These are phyloP conservation scores for Labrus mixtus DNA, from an alignment of 2,113 vertebrate species.

Conservation along the genomic window DNA sequence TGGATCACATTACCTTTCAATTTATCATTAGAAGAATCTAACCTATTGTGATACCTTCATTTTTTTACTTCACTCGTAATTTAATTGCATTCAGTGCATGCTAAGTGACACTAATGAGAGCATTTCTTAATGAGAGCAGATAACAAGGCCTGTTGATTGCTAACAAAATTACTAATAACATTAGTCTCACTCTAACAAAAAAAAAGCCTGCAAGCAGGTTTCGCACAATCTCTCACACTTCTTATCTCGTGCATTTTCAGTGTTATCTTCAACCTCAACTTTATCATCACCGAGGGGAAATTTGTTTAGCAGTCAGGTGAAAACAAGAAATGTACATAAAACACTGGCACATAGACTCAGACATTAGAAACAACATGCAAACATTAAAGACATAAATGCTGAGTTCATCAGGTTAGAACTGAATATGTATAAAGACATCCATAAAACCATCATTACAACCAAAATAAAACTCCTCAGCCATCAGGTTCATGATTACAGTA, in stretches of 20 bases:
- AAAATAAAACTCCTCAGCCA: no score
- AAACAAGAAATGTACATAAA: no score
- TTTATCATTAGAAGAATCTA: constrained; percentile 19
- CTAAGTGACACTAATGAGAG: constrained; percentile 56
- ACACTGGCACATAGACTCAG: no score
- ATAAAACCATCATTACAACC: no score
- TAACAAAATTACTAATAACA: constrained; percentile 38
- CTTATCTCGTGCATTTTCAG: constrained; percentile 3
- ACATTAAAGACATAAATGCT: no score
- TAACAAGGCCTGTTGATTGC: constrained; percentile 51
- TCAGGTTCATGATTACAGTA: no score
- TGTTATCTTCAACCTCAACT: background rate
- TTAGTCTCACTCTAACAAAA: constrained; percentile 19
- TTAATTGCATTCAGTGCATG: constrained; percentile 43
- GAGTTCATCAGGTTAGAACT: no score
- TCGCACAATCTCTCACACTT: background rate
- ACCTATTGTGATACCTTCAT: constrained; percentile 25
- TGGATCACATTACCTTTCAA: constrained; percentile 2
- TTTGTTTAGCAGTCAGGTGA: no score
- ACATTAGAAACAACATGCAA: no score
- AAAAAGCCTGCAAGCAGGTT: background rate
- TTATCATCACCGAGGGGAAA: no score
- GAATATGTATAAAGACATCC: no score
- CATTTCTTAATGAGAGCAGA: constrained; percentile 49
- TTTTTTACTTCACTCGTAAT: constrained; percentile 14